phyloP scores from a whole-genome alignment of 92 coral and sea anemone species.

The Porites divaricata region DNA sequence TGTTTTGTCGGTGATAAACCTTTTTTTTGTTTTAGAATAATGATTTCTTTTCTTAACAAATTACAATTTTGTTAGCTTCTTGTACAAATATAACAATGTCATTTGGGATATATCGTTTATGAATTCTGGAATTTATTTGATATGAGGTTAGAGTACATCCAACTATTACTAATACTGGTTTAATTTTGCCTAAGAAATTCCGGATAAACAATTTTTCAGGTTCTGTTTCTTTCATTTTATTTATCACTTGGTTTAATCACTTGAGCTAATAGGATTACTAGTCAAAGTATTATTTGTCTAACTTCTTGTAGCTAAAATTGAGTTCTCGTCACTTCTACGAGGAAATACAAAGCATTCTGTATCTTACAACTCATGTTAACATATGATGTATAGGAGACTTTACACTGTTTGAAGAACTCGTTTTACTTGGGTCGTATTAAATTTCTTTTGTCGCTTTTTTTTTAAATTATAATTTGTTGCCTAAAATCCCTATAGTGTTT shows the following conservation, averaged over 20 bases:
- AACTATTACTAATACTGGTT: conserved; percentile 9
- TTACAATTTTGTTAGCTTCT: background rate
- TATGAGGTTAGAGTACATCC: background rate
- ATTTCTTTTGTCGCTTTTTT: no score
- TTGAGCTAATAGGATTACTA: background rate
- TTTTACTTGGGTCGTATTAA: no score
- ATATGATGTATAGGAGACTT: no score
- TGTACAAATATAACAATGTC: background rate
- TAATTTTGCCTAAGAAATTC: background rate
- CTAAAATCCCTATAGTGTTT: no score
- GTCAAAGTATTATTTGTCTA: no score
- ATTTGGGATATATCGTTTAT: background rate
- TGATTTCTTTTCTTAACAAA: background rate
- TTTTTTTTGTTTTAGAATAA: background rate
- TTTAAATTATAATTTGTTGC: no score
- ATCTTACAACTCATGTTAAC: no score
- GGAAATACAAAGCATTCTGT: no score
- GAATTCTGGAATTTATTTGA: background rate
- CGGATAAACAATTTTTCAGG: background rate
- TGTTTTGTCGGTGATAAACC: no score
- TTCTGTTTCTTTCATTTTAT: background rate
- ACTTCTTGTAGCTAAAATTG: no score
- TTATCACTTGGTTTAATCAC: background rate
- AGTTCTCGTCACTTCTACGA: no score
- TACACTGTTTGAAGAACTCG: no score